Percentiles rank a stretch among this genome's conserved stretches.
These are phyloP conservation scores for Embidobia sp. DNA, from an alignment of 2,888 invertebrate genomes.

Conservation along the genomic window DNA sequence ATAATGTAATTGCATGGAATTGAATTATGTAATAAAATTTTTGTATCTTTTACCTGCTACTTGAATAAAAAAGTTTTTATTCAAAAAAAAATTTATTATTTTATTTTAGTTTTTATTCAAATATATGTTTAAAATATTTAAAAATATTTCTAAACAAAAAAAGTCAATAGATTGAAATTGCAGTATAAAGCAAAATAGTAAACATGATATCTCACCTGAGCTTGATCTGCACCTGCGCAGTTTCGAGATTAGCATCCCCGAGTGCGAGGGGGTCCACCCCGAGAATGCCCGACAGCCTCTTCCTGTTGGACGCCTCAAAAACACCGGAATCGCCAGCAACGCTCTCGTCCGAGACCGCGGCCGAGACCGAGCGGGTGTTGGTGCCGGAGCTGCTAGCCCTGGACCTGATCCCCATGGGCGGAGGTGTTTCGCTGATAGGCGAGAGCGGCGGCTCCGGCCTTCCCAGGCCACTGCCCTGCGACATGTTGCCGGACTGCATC, in stretches of 20 bases:
- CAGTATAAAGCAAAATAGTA: not conserved
- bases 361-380: slow-evolving; percentile 94
- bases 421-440: slow-evolving; percentile 93
- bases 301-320: slow-evolving; percentile 92
- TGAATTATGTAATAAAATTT: too few relatives aligned
- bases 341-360: slow-evolving; percentile 98
- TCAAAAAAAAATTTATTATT: too few relatives aligned
- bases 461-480: slow-evolving; percentile 84
- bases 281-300: slow-evolving; percentile 77
- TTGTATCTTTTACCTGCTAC: too few relatives aligned
- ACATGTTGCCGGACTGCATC: slow-evolving; percentile 82
- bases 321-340: slow-evolving; percentile 97
- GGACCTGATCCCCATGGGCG: slow-evolving; percentile 82
- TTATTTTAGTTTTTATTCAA: too few relatives aligned
- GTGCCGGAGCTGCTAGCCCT: slow-evolving; percentile 84
- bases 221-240: slow-evolving; percentile 97
- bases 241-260: slow-evolving; percentile 85
- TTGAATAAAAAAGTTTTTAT: too few relatives aligned
- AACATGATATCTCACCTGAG: slow-evolving; percentile 82
- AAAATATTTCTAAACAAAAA: too few relatives aligned
- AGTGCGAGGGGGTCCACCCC: slow-evolving; percentile 76
- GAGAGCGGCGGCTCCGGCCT: slow-evolving; percentile 87
- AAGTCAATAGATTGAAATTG: too few relatives aligned
- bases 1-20: too few relatives aligned
- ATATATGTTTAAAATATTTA: too few relatives aligned